These are phyloP conservation scores for Listronotus oregonensis DNA, from an alignment of 1,140 invertebrate genomes.

Conservation along the genomic window DNA sequence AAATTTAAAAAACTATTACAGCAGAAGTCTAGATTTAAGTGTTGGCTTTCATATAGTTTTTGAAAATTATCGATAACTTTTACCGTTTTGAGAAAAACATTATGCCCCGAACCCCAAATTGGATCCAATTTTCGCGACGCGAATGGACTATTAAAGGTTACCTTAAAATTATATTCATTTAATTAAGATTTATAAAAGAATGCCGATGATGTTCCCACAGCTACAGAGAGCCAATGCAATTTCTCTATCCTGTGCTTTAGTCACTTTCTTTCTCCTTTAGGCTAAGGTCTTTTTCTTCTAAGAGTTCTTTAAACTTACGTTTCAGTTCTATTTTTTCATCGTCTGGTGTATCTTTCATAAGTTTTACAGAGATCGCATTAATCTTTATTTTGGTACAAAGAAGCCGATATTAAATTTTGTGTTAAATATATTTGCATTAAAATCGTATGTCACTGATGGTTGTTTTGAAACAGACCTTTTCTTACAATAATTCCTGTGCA, in stretches of 20 bases:
- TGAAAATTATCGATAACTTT: too few relatives aligned
- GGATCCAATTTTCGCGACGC: too few relatives aligned
- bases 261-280: background rate
- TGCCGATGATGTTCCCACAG: slow-evolving; percentile 39
- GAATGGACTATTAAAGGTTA: too few relatives aligned
- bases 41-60: too few relatives aligned
- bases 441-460: slow-evolving; percentile 41
- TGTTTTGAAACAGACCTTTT: slow-evolving; percentile 39
- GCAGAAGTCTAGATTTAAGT: too few relatives aligned
- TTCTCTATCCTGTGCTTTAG: background rate
- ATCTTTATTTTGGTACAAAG: slow-evolving; percentile 45
- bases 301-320: background rate
- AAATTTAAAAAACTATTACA: too few relatives aligned
- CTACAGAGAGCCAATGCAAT: slow-evolving; percentile 34
- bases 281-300: background rate
- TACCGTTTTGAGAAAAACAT: too few relatives aligned
- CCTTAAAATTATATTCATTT: slow-evolving; percentile 33
- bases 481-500: slow-evolving; percentile 48
- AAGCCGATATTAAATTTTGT: slow-evolving; percentile 52
- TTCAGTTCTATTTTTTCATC: background rate
- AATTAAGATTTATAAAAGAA: slow-evolving; percentile 53
- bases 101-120: too few relatives aligned
- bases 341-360: background rate
- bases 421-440: slow-evolving; percentile 50
- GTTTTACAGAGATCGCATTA: slow-evolving; percentile 16